Percentiles rank a stretch among this genome's conserved stretches.
Evolutionary conservation across 2,797 vertebrate genomes (phyloP).

Genomic region (Mus minutoides): DNA sequence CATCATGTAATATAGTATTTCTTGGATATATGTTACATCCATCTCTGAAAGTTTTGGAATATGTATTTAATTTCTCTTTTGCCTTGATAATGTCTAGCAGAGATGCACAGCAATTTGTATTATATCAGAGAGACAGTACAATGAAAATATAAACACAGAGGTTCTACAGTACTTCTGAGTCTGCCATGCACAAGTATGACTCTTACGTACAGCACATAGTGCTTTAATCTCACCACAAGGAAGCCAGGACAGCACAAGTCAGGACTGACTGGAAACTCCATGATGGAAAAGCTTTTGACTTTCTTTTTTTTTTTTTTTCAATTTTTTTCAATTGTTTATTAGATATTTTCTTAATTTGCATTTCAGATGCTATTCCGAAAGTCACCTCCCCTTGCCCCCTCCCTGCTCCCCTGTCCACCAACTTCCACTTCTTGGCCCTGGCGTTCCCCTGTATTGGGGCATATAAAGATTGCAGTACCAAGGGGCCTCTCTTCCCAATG

Average conservation of each 20-base stretch:
- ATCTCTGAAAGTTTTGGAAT: neutral
- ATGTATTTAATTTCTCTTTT: constrained; percentile 9
- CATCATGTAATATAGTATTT: neutral
- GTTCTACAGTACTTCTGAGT: neutral
- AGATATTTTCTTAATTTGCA: too few relatives aligned
- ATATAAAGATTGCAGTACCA: too few relatives aligned
- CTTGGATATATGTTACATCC: neutral
- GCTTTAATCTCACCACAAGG: neutral
- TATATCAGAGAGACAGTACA: neutral
- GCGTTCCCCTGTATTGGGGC: too few relatives aligned
- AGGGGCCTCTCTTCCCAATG: too few relatives aligned
- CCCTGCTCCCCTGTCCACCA: too few relatives aligned
- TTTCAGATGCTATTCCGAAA: too few relatives aligned
- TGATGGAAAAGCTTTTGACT: neutral
- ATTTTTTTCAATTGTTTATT: too few relatives aligned
- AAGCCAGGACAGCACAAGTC: neutral
- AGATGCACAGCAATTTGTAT: neutral
- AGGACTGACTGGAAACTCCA: neutral
- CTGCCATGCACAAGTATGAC: neutral
- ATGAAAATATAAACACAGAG: neutral
- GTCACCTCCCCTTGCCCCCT: too few relatives aligned
- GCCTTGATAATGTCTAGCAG: neutral
- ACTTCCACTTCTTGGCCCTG: too few relatives aligned
- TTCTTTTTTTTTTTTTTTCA: too few relatives aligned
- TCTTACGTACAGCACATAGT: neutral